Evolutionary conservation across 1,140 invertebrate genomes (phyloP), one percentile per base, ranked within the genome.

Genomic region (Camponotus pennsylvanicus): DNA sequence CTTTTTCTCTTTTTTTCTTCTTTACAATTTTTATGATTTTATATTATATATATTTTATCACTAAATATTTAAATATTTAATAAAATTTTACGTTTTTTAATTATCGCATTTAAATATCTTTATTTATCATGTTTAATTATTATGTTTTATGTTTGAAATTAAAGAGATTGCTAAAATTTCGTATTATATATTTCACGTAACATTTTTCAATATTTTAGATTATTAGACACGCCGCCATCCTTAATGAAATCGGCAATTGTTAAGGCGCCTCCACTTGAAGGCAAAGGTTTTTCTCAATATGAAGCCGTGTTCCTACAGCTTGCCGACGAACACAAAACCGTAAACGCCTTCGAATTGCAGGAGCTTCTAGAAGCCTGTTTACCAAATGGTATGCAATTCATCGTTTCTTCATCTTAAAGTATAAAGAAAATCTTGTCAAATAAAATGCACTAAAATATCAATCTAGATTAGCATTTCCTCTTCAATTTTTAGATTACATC

Each of bases 281-380:
- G 96, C 1, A 97, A 97, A 94, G 97, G 97, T 88, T 97, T 98
- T 92, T 97, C 96, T 61, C 98, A 98, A 92, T 99, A 99, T 92
- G 98, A 99, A 94, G 97, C 98, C 0, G 97, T 98, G 0, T 99
- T 99, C 92, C 95, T 99, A 66, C 98, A 99, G 93, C 94, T 99
- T 70, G 98, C 98, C 0, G 98, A 99, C 93, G 98, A 99, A 93
- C 97, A 97, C 88, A 92, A 97, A 92, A 98, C 98, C 0, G 98
- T 99, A 61, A 98, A 98, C 92, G 97, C 98, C 9, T 99, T 99
- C 92, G 98, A 99, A 93, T 95, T 99, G 13, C 98, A 99, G 93
- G 98, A 99, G 94, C 95, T 99, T 21, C 95, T 99, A 15, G 98
- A 99, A 93, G 98, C 97, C 13, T 99, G 98, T 95, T 95, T 99